Evolutionary conservation across 1,140 invertebrate genomes (phyloP).

Genomic region (Polypedilum vanderplanki): DNA sequence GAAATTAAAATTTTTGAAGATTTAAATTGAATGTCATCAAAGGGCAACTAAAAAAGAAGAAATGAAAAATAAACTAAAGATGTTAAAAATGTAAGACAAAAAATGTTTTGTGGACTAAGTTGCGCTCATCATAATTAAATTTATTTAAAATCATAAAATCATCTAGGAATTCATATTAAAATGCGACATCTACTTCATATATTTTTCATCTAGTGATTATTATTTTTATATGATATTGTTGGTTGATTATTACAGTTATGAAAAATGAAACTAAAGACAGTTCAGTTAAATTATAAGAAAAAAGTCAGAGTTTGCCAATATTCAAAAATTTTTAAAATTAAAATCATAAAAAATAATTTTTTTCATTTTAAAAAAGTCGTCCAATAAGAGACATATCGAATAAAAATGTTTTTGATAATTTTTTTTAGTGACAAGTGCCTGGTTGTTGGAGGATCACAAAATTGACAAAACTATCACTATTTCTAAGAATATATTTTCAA

Average conservation of each 20-base stretch:
- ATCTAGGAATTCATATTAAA: background rate
- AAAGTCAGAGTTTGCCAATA: background rate
- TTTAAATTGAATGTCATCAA: too few relatives aligned
- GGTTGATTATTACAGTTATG: too few relatives aligned
- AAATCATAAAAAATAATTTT: conserved; percentile 8
- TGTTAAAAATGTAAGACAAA: too few relatives aligned
- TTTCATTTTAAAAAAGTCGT: background rate
- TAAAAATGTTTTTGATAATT: background rate
- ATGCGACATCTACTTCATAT: conserved; percentile 16
- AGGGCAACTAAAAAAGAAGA: too few relatives aligned
- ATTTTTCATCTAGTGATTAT: conserved; percentile 13
- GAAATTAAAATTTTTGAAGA: too few relatives aligned
- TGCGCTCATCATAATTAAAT: too few relatives aligned
- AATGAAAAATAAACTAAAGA: too few relatives aligned
- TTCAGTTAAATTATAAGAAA: too few relatives aligned
- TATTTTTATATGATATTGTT: background rate
- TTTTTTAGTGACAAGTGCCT: conserved; percentile 15
- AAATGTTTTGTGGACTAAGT: too few relatives aligned
- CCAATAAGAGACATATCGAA: background rate
- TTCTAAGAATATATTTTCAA: background rate
- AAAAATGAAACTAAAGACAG: too few relatives aligned
- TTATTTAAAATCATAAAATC: background rate
- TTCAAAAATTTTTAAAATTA: background rate
- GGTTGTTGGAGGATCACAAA: conserved; percentile 10
- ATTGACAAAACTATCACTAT: conserved; percentile 1